A percentile compares a stretch with the other conserved stretches of the same genome.
Evolutionary conservation across 2,113 vertebrate genomes (phyloP).

Genomic region (Pygoscelis adeliae): DNA sequence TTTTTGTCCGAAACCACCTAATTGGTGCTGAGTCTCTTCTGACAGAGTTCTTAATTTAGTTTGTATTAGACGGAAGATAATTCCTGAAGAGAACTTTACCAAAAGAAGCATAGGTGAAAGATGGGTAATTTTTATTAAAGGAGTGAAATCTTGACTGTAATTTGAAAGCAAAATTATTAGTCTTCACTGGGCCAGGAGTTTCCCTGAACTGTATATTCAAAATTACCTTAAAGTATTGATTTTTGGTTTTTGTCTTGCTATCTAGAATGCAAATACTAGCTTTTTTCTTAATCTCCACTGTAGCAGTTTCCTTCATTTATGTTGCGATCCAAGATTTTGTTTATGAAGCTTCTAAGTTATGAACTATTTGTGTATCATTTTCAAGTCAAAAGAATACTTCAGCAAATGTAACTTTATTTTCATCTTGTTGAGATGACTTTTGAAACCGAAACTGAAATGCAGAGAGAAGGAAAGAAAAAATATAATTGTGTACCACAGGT

Average conservation of each 20-base stretch:
- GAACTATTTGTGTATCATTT: background rate
- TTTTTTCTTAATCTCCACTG: background rate
- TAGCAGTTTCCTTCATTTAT: background rate
- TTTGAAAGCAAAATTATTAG: background rate
- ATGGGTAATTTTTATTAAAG: background rate
- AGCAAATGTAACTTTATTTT: background rate
- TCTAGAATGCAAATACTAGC: background rate
- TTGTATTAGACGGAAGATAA: background rate
- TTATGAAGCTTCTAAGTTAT: background rate
- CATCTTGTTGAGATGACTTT: background rate
- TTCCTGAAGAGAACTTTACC: background rate
- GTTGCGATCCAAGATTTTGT: background rate
- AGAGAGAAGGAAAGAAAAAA: background rate
- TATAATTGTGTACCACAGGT: slow-evolving; percentile 70
- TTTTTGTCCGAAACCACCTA: background rate
- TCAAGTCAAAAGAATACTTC: background rate
- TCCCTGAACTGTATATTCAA: background rate
- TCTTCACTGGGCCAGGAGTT: background rate
- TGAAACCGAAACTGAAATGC: background rate
- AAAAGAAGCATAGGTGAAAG: background rate
- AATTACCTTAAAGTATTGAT: background rate
- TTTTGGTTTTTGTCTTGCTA: background rate
- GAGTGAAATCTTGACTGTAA: background rate
- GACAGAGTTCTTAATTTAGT: background rate
- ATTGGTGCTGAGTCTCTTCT: background rate